Conservation (phyloP, 2,797 vertebrate genomes). For the Ispidina lecontei region DNA sequence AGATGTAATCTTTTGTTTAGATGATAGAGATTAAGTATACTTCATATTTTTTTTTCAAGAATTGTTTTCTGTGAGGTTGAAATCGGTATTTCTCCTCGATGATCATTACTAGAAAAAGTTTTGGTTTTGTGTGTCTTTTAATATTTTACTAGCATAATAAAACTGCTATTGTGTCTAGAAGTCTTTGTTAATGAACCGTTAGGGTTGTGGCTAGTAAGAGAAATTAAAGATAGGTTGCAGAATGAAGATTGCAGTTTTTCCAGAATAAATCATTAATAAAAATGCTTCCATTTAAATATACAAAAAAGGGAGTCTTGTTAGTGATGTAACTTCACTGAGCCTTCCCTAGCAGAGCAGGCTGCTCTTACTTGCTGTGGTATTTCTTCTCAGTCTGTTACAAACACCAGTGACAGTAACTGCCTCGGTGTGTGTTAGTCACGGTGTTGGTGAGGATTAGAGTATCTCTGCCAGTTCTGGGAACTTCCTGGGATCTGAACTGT, state of each 20-base stretch:
- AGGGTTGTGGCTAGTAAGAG: background rate
- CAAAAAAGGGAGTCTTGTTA: background rate
- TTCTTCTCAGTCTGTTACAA: background rate
- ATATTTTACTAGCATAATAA: background rate
- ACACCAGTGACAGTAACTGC: background rate
- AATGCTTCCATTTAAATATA: too few species aligned
- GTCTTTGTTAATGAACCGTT: background rate
- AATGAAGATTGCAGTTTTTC: accelerated
- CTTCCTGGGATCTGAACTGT: background rate
- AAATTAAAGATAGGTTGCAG: background rate
- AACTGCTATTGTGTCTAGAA: background rate
- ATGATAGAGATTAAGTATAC: background rate
- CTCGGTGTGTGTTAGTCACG: background rate
- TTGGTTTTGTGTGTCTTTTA: background rate
- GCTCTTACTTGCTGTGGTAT: background rate
- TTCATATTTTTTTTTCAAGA: background rate
- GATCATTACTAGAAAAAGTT: background rate
- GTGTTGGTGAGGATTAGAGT: background rate
- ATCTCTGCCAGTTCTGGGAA: background rate
- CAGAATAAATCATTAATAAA: background rate
- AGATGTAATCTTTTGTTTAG: background rate
- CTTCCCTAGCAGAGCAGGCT: background rate
- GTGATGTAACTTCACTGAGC: background rate
- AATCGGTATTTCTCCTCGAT: background rate
- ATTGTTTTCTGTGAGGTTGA: background rate